Percentiles rank a stretch among this genome's conserved stretches.
Evolutionary conservation across 2,888 invertebrate genomes (phyloP).

Genomic region (Apodemia zela): DNA sequence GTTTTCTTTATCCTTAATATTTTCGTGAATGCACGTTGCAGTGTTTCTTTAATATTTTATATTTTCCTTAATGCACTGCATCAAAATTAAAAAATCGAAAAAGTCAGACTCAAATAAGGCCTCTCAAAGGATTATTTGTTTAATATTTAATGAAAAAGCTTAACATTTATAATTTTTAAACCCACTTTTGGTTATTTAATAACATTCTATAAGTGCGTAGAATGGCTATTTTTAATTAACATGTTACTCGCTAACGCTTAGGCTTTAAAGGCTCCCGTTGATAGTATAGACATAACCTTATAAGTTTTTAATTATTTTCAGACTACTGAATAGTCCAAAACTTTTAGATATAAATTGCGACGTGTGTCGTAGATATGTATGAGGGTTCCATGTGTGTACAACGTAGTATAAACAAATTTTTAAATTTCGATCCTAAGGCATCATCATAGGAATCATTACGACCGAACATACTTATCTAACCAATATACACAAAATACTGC

Average conservation of each 20-base stretch:
- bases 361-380: not conserved
- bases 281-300: not conserved
- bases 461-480: slow-evolving; percentile 29
- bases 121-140: no score
- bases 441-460: slow-evolving; percentile 36
- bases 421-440: slow-evolving; percentile 31
- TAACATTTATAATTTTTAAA: not conserved
- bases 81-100: no score
- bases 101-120: no score
- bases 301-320: not conserved
- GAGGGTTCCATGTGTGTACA: slow-evolving; percentile 16
- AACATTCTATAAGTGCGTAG: not conserved
- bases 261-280: not conserved
- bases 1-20: no score
- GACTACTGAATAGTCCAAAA: no score
- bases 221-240: not conserved
- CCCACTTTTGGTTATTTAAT: not conserved
- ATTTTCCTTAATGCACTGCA: no score
- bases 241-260: not conserved
- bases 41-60: no score
- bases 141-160: no score
- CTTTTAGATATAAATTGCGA: not conserved
- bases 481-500: slow-evolving; percentile 38
- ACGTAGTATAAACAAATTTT: slow-evolving; percentile 23
- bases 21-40: no score